A percentile compares a stretch with the other conserved stretches of the same genome.
These are phyloP conservation scores for Asteroscopus sphinx DNA, from an alignment of 2,888 invertebrate genomes.

Conservation along the genomic window DNA sequence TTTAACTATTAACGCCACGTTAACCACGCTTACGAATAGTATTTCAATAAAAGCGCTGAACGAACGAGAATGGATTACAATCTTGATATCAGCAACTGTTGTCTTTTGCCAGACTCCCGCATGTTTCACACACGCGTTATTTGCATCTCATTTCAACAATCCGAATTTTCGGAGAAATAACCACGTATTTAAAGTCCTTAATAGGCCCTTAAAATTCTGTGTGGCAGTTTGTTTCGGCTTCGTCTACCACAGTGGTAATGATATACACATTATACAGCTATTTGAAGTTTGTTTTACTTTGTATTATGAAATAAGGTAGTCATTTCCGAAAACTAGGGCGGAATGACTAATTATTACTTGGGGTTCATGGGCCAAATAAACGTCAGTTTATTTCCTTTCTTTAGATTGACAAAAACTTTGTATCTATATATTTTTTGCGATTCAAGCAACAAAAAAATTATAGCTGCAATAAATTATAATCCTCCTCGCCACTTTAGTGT, in stretches of 20 bases:
- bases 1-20: constrained; percentile 17
- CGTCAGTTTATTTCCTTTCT: no score
- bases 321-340: no score
- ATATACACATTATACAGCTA: constrained; percentile 15
- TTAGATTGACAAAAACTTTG: no score
- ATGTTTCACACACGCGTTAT: constrained; percentile 19
- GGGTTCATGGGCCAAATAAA: no score
- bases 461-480: no score
- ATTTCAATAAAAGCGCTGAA: constrained; percentile 13
- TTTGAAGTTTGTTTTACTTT: constrained; percentile 20
- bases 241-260: constrained; percentile 4
- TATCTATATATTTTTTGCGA: no score
- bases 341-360: no score
- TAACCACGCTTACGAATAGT: background rate
- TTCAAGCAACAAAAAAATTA: no score
- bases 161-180: constrained; percentile 24
- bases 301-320: constrained; percentile 1
- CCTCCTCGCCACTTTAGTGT: no score
- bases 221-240: constrained; percentile 20
- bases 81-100: constrained; percentile 17
- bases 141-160: constrained; percentile 42
- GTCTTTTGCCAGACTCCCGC: constrained; percentile 6
- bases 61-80: constrained; percentile 18
- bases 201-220: constrained; percentile 32
- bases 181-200: constrained; percentile 20